phyloP scores from a whole-genome alignment of 1,140 invertebrate genomes.

The Heliconius melpomene region DNA sequence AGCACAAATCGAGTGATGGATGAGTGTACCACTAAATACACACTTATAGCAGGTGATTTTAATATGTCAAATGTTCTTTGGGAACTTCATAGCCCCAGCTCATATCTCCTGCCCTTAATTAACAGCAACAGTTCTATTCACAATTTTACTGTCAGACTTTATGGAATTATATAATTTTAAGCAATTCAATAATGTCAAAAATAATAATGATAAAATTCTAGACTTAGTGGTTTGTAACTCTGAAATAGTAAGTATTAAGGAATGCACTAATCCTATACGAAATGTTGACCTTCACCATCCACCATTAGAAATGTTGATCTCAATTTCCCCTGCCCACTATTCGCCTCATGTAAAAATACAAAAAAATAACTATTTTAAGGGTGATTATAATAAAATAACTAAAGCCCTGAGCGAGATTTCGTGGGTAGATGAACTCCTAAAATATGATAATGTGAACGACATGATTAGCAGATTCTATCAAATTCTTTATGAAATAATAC shows the following conservation, averaged over 20 bases:
- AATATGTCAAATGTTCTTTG: not conserved
- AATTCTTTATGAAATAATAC: not conserved
- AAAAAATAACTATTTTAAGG: not conserved
- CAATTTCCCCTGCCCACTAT: not conserved
- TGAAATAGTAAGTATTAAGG: not conserved
- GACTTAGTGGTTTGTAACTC: not conserved
- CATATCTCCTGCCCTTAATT: not conserved
- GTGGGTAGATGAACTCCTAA: not conserved
- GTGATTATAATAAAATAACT: not conserved
- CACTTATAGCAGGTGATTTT: not conserved
- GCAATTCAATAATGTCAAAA: not conserved
- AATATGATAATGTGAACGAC: not conserved
- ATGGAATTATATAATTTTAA: not conserved
- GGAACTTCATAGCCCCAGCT: not conserved
- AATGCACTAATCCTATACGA: not conserved
- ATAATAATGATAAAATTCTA: not conserved
- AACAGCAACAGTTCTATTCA: not conserved
- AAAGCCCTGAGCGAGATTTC: not conserved
- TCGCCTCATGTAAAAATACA: not conserved
- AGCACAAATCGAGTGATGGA: not conserved
- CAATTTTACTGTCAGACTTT: not conserved
- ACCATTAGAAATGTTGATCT: not conserved
- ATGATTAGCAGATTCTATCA: not conserved
- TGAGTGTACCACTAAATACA: not conserved
- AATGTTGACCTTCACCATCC: not conserved